Evolutionary conservation across 2,113 vertebrate genomes (phyloP).

Genomic region (Zingel zingel): DNA sequence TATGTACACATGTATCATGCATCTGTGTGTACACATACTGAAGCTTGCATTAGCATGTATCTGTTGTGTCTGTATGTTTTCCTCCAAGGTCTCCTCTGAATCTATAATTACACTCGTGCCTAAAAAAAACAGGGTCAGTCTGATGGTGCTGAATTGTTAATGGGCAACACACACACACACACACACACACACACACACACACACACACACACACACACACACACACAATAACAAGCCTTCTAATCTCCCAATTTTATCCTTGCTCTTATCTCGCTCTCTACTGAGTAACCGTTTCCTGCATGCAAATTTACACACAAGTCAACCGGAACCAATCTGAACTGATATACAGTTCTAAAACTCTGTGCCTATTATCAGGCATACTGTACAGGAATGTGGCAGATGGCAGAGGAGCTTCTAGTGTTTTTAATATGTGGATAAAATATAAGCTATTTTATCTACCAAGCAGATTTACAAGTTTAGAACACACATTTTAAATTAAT

Average conservation of each 20-base stretch:
- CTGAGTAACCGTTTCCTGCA: conserved; percentile 61
- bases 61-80: conserved; percentile 42
- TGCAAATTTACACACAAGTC: conserved; percentile 65
- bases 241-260: conserved; percentile 67
- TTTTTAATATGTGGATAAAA: background rate
- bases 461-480: background rate
- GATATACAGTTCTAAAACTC: conserved; percentile 8
- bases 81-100: conserved; percentile 62
- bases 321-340: conserved; percentile 39
- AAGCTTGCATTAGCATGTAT: conserved; percentile 6
- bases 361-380: background rate
- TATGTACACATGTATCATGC: background rate
- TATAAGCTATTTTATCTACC: background rate
- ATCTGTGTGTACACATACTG: background rate
- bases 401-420: conserved; percentile 1
- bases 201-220: conserved; percentile 11
- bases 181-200: background rate
- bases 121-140: conserved; percentile 63
- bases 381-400: background rate
- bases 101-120: conserved; percentile 66
- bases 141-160: conserved; percentile 59
- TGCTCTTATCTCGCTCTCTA: conserved; percentile 60
- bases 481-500: background rate
- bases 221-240: conserved; percentile 29
- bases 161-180: background rate